Conservation (phyloP, 2,113 vertebrate genomes). For the Pseudopodoces humilis region DNA sequence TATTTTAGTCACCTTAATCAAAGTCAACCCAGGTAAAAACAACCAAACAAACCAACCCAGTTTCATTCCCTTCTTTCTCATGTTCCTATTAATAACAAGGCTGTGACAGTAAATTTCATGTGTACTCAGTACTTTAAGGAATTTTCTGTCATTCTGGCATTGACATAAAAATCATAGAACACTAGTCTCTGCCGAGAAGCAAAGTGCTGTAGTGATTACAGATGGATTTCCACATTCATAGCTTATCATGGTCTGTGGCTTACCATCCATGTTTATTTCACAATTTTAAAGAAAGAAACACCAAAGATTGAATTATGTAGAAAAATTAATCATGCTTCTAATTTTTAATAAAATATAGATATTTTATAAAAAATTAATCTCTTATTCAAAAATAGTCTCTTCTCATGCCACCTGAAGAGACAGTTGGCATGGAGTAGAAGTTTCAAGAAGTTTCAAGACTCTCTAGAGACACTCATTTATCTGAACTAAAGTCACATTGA, state of each 20-base stretch:
- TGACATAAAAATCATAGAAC: neutral
- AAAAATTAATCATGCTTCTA: neutral
- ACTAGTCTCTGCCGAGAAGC: neutral
- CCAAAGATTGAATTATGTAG: neutral
- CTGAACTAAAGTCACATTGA: neutral
- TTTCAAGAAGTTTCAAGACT: neutral
- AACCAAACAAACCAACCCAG: rapidly evolving
- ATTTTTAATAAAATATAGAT: neutral
- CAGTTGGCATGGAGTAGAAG: neutral
- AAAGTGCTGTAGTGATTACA: neutral
- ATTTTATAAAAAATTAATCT: neutral
- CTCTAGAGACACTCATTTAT: neutral
- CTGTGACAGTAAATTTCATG: neutral
- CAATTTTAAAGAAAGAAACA: neutral
- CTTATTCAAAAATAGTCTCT: neutral
- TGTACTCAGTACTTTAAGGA: neutral
- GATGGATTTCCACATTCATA: neutral
- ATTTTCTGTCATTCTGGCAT: neutral
- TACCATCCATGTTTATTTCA: neutral
- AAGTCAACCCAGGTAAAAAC: neutral
- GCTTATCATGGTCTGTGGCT: neutral
- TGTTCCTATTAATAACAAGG: neutral
- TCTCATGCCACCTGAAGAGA: neutral
- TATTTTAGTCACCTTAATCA: neutral
- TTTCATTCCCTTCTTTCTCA: neutral